A percentile compares a stretch with the other conserved stretches of the same genome.
Conservation (phyloP, 2,113 vertebrate species). For the Aviceda subcristata region DNA sequence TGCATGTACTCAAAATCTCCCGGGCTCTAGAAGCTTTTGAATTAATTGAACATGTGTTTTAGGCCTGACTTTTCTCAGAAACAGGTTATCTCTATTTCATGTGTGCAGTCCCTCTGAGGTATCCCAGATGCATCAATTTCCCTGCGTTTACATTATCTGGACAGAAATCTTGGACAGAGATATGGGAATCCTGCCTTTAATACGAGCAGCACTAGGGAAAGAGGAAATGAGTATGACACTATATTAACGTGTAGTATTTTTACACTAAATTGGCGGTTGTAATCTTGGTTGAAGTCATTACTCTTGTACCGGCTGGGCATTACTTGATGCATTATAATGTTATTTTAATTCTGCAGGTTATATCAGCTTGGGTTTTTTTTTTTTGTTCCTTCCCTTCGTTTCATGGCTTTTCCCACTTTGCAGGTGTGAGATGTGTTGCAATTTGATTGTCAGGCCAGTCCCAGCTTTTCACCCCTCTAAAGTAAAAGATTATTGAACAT, state of each 20-base stretch:
- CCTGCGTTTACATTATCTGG: not conserved
- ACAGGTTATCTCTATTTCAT: conserved; percentile 45
- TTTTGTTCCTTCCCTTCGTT: no score
- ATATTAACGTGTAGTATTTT: not conserved
- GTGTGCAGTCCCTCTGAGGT: not conserved
- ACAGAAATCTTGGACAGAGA: conserved; percentile 10
- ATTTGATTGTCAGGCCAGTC: not conserved
- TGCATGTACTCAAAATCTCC: not conserved
- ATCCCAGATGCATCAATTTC: conserved; percentile 40
- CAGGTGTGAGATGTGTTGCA: not conserved
- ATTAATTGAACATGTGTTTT: conserved; percentile 9
- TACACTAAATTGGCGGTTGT: not conserved
- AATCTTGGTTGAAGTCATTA: not conserved
- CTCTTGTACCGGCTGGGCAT: not conserved
- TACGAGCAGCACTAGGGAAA: not conserved
- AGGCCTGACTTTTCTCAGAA: conserved; percentile 38
- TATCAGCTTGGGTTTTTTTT: not conserved
- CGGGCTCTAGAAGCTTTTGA: not conserved
- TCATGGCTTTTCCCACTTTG: not conserved
- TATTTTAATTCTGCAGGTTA: conserved; percentile 2
- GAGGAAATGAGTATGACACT: not conserved
- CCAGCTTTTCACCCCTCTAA: not conserved
- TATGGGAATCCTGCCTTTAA: not conserved
- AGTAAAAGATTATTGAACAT: not conserved
- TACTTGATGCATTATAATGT: not conserved